Evolutionary conservation across 2,797 vertebrate species (phyloP).

Genomic region (Tiaroga cobitis): DNA sequence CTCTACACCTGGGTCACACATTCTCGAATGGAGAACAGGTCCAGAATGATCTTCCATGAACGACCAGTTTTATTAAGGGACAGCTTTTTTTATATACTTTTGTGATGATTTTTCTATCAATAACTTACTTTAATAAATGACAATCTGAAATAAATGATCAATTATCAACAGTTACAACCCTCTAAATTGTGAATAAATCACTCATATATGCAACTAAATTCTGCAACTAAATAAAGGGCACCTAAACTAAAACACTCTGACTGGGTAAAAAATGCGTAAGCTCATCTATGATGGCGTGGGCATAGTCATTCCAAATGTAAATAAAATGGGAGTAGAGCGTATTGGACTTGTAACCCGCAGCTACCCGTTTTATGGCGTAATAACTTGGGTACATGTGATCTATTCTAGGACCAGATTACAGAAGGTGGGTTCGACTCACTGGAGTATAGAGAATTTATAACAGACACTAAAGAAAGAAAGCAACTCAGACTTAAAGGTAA

Average conservation of each 20-base stretch:
- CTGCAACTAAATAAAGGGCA: too few species aligned
- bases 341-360: too few species aligned
- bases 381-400: too few species aligned
- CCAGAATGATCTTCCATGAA: not conserved
- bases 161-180: not conserved
- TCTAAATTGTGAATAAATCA: not conserved
- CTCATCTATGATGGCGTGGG: not conserved
- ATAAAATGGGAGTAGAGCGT: not conserved
- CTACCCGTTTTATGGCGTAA: too few species aligned
- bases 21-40: conserved; percentile 1
- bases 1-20: conserved; percentile 3
- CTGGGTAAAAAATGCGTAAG: not conserved
- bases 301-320: not conserved
- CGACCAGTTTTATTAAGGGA: not conserved
- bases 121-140: too few species aligned
- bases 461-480: too few species aligned
- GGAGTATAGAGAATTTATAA: too few species aligned
- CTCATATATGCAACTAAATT: not conserved
- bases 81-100: not conserved
- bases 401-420: too few species aligned
- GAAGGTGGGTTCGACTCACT: too few species aligned
- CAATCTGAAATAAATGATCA: not conserved
- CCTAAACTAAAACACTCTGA: not conserved
- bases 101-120: not conserved
- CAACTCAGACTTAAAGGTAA: too few species aligned